Evolutionary conservation across 2,888 invertebrate species (phyloP).

Genomic region (Heliconius aoede): DNA sequence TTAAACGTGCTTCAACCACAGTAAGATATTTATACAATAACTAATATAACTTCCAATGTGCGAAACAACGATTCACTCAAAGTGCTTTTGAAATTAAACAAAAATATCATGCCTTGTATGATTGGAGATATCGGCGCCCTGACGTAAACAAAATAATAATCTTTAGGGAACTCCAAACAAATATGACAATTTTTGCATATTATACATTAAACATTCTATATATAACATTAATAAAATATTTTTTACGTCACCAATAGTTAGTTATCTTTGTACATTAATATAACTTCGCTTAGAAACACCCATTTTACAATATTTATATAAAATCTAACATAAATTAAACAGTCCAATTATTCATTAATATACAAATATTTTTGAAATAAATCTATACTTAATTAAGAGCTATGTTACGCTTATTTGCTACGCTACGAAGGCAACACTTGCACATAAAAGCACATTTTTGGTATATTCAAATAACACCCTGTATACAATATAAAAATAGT

Average conservation of each 20-base stretch:
- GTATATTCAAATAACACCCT: constrained; percentile 81
- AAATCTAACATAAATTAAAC: constrained; percentile 64
- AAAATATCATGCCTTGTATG: constrained; percentile 45
- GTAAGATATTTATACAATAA: constrained; percentile 73
- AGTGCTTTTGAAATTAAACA: constrained; percentile 67
- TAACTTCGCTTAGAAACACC: constrained; percentile 52
- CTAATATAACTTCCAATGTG: constrained; percentile 72
- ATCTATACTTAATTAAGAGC: constrained; percentile 41
- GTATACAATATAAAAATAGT: constrained; percentile 81
- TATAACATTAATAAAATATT: constrained; percentile 15
- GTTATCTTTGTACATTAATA: constrained; percentile 60
- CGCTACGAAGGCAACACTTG: constrained; percentile 77
- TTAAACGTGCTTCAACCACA: constrained; percentile 66
- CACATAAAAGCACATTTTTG: constrained; percentile 82
- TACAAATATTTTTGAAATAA: constrained; percentile 43
- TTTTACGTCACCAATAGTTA: constrained; percentile 52
- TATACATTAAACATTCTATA: constrained; percentile 6
- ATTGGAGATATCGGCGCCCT: constrained; percentile 24
- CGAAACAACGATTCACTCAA: constrained; percentile 72
- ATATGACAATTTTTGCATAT: constrained; percentile 9
- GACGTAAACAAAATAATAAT: neutral
- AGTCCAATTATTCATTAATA: constrained; percentile 57
- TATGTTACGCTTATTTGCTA: constrained; percentile 52
- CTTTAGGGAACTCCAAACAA: constrained; percentile 13
- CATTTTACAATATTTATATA: constrained; percentile 51